These are phyloP conservation scores for Prochilodus magdalenae DNA, from an alignment of 2,113 vertebrate genomes.

Conservation along the genomic window DNA sequence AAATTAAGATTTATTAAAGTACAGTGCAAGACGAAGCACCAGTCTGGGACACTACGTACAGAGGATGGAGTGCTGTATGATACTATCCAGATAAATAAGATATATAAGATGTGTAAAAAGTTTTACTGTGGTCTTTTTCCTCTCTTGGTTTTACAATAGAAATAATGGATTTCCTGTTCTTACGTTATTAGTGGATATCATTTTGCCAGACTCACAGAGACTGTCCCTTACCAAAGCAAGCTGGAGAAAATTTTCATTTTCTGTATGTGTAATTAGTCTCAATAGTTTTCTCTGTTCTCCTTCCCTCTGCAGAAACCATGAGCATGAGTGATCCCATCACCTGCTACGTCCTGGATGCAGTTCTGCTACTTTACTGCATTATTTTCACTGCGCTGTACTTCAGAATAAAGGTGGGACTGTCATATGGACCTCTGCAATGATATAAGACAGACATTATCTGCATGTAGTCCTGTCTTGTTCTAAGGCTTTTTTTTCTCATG, in stretches of 20 bases:
- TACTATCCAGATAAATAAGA: no score
- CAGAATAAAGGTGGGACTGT: conserved; percentile 83
- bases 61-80: no score
- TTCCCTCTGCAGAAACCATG: conserved; percentile 37
- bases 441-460: background rate
- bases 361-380: conserved; percentile 88
- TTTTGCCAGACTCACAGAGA: no score
- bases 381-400: conserved; percentile 85
- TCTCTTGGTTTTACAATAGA: no score
- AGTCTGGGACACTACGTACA: no score
- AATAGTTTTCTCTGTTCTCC: background rate
- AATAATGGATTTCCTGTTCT: no score
- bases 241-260: background rate
- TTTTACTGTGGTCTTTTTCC: no score
- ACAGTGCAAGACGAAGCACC: no score
- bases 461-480: no score
- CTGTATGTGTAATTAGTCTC: background rate
- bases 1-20: no score
- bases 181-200: no score
- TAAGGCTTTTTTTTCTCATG: background rate
- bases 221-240: background rate
- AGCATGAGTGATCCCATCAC: conserved; percentile 74
- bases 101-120: no score
- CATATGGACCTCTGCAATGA: background rate
- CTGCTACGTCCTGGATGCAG: conserved; percentile 89